Base-by-base conservation (phyloP, 2,888 invertebrate genomes). In the Polyommatus icarus region DNA sequence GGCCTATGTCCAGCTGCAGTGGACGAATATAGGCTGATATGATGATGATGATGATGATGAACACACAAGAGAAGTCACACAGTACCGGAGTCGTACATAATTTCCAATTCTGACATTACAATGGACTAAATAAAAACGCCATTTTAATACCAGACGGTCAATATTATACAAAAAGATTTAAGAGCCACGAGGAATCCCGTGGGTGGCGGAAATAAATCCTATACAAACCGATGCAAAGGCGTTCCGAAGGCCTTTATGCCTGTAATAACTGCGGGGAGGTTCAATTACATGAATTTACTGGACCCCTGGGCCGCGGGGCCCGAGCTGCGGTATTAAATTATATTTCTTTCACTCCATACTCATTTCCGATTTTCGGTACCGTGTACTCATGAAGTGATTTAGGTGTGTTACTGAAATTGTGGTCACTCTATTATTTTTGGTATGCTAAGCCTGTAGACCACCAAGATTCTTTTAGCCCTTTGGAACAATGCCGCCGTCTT, bases 221-320 rank as follows among this genome's bases (percentile, higher is more conserved):
- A 73, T 76, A 67, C 50, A 50, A 71, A 77, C 50, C 61, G 57
- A 77, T 77, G 72, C 77, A 71, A 72, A 72, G 73, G 72, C 71
- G 71, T 59, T 32, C 71, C 59, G 32, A 40, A 36, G 73, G 50
- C 76, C 71, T 40, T 77, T 77, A 77, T 72, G 72, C 72, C 77
- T 54, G 72, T 77, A 72, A 77, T 73, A 77, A 72, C 77, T 77
- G 72, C 15, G 72, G 77, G 77, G 77, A 20, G 82, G 84, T 85
- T 87, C 89, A 90, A 89, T 90, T 89, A 90, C 86, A 87, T 85
- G 85, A 87, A 90, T 90, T 87, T 88, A 90, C 86, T 81, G 84
- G 83, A 76, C 90, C 83, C 87, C 20, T 24, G 87, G 85, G 87
- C 77, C 76, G 71, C 50, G 76, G 78, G 79, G 81, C 85, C 82